phyloP scores from a whole-genome alignment of 1,140 invertebrate genomes.

The Macrobrachium rosenbergii region DNA sequence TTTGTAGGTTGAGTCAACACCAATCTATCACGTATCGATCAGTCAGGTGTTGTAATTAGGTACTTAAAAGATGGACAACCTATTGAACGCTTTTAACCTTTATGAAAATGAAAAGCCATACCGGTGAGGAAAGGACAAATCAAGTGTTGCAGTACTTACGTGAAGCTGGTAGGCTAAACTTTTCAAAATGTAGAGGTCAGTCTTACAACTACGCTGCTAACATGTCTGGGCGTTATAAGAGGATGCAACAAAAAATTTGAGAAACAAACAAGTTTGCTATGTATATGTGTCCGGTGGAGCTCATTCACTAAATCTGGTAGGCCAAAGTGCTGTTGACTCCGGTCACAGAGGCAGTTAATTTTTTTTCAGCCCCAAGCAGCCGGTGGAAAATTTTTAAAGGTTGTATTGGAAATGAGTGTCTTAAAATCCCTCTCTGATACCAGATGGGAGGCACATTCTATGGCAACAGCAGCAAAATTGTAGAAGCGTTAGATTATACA shows the following conservation, averaged over 20 bases:
- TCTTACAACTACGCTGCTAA: background rate
- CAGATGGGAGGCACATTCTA: no score
- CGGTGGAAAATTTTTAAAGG: constrained; percentile 12
- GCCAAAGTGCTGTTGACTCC: background rate
- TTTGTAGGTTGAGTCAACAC: constrained; percentile 34
- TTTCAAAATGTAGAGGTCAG: constrained; percentile 31
- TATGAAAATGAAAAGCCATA: background rate
- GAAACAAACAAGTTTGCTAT: background rate
- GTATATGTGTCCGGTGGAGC: background rate
- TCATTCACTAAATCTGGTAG: constrained; percentile 32
- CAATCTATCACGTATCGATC: constrained; percentile 21
- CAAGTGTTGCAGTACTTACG: constrained; percentile 38
- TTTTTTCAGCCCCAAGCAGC: background rate
- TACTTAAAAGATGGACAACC: constrained; percentile 36
- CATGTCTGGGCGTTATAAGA: background rate
- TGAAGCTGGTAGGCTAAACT: constrained; percentile 23
- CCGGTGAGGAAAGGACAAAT: constrained; percentile 42
- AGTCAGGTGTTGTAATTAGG: background rate
- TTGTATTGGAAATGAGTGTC: no score
- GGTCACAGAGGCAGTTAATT: background rate
- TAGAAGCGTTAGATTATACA: no score
- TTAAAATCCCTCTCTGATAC: no score
- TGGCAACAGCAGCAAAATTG: no score
- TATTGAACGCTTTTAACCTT: background rate
- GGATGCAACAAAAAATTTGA: constrained; percentile 15